phyloP scores from a whole-genome alignment of 2,113 vertebrate genomes.

The Maylandia zebra region DNA sequence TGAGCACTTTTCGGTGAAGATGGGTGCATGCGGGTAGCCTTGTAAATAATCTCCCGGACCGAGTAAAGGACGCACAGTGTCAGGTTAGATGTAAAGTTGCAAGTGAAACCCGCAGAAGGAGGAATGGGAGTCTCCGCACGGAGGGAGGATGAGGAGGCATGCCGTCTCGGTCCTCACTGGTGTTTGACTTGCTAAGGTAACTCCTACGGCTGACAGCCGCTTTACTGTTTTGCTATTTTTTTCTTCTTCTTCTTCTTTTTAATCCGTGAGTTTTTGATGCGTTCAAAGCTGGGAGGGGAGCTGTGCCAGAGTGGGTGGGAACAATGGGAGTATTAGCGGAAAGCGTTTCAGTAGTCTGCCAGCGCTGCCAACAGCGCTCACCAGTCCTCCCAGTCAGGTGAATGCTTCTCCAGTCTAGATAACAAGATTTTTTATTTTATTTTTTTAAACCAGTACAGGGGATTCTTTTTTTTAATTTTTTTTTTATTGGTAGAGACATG shows the following conservation, averaged over 20 bases:
- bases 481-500: neutral
- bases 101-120: slow-evolving; percentile 7
- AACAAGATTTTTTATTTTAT: neutral
- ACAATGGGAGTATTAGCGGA: slow-evolving; percentile 31
- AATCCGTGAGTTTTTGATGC: neutral
- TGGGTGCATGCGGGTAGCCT: slow-evolving; percentile 2
- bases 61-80: neutral
- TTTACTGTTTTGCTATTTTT: neutral
- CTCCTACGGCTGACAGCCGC: neutral
- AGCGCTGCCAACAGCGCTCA: neutral
- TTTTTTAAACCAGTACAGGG: neutral
- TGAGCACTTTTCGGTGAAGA: neutral
- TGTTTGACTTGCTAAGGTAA: slow-evolving; percentile 27
- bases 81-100: slow-evolving; percentile 43
- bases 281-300: slow-evolving; percentile 4
- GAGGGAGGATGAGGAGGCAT: slow-evolving; percentile 27
- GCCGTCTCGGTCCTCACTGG: neutral
- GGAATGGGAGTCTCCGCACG: slow-evolving; percentile 32
- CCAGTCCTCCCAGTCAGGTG: slow-evolving; percentile 36
- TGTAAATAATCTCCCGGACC: neutral
- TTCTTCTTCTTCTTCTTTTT: neutral
- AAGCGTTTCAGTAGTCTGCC: neutral
- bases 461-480: neutral
- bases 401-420: neutral
- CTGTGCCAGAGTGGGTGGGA: slow-evolving; percentile 32